Percentiles rank a stretch among this genome's conserved stretches.
Conservation (phyloP, 92 coral and sea anemone genomes). For the Palythoa grandis region DNA sequence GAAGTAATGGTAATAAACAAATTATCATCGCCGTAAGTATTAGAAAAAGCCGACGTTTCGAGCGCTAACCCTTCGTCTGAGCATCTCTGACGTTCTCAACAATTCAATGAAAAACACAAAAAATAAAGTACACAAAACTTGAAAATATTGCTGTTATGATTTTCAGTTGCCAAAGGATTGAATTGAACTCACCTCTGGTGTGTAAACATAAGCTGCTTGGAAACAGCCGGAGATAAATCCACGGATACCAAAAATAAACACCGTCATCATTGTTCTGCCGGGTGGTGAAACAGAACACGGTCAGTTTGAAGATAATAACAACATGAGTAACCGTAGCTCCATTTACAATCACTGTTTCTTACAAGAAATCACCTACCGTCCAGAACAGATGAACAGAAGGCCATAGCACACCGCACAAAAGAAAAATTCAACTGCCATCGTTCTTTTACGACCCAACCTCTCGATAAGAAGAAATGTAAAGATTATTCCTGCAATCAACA, state of each 20-base stretch:
- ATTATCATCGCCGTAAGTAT: too few species aligned
- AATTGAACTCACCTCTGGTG: conserved; percentile 82
- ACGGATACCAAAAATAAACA: conserved; percentile 87
- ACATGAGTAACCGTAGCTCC: not conserved
- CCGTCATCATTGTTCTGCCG: conserved; percentile 73
- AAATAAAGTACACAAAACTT: not conserved
- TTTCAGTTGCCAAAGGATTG: not conserved
- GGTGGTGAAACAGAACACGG: not conserved
- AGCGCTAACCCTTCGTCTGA: too few species aligned
- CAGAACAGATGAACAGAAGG: conserved; percentile 74
- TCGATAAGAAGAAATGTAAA: conserved; percentile 76
- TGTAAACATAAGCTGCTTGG: conserved; percentile 86
- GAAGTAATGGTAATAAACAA: too few species aligned
- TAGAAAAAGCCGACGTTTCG: too few species aligned
- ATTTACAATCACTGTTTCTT: not conserved
- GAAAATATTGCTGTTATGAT: not conserved
- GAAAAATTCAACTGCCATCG: conserved; percentile 76
- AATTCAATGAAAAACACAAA: too few species aligned
- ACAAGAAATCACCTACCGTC: conserved; percentile 56
- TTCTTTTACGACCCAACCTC: conserved; percentile 75
- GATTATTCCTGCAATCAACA: conserved; percentile 59
- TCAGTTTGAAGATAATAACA: not conserved
- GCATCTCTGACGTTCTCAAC: too few species aligned
- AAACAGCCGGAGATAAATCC: conserved; percentile 87
- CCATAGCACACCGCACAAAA: conserved; percentile 65